phyloP scores from a whole-genome alignment of 2,113 vertebrate species.

The Acanthisitta chloris region DNA sequence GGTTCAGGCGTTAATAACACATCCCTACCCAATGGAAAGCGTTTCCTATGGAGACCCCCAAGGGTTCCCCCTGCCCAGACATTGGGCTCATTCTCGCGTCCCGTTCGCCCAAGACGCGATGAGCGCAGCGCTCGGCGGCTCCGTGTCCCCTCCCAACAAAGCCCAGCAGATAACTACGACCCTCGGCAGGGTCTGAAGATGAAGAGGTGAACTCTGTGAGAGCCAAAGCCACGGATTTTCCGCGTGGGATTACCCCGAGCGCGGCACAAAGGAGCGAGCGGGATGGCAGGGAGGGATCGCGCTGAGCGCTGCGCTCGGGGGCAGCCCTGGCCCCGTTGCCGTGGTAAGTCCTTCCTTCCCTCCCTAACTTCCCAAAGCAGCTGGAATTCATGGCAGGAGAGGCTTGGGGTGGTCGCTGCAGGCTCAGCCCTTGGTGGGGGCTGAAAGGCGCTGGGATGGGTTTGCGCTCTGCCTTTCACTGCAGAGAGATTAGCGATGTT shows the following conservation, averaged over 20 bases:
- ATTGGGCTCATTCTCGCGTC: conserved; percentile 61
- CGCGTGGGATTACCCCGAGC: neutral
- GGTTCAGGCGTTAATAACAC: conserved; percentile 20
- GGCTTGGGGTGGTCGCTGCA: neutral
- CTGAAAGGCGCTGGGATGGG: neutral
- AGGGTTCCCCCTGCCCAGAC: conserved; percentile 49
- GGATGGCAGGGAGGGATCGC: conserved; percentile 47
- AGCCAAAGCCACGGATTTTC: neutral
- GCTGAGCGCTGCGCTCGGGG: too few relatives aligned
- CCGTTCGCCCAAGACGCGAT: conserved; percentile 53
- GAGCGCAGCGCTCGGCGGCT: conserved; percentile 46
- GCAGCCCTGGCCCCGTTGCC: too few relatives aligned
- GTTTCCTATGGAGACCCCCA: conserved; percentile 72
- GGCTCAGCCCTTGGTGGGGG: neutral
- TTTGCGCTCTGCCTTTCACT: neutral
- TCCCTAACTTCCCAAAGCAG: neutral
- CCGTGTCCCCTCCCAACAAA: conserved; percentile 67
- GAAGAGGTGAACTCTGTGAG: neutral
- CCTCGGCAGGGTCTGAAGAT: conserved; percentile 4
- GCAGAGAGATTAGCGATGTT: neutral
- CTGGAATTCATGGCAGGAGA: neutral
- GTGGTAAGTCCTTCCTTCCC: conserved; percentile 61
- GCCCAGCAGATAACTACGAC: conserved; percentile 41
- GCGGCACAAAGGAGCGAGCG: conserved; percentile 19
- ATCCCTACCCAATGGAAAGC: conserved; percentile 70